A percentile compares a stretch with the other conserved stretches of the same genome.
Evolutionary conservation across 2,888 invertebrate species (phyloP).

Genomic region (Leucoptera coffeella): DNA sequence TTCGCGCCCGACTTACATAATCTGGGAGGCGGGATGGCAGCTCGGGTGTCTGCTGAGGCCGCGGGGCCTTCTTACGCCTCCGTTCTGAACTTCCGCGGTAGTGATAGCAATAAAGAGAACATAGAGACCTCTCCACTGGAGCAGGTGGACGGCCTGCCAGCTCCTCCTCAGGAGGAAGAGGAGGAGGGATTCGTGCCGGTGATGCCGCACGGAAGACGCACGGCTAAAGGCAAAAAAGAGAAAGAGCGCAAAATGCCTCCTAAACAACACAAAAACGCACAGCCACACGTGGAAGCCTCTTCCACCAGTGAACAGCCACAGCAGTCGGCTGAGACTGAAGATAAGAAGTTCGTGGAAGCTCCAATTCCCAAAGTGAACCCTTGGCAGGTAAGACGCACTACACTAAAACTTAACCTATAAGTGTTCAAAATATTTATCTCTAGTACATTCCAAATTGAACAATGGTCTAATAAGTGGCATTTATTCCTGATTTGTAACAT

Average conservation of each 20-base stretch:
- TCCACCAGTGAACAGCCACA: constrained; percentile 22
- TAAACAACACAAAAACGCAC: constrained; percentile 27
- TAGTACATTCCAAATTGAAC: too few relatives aligned
- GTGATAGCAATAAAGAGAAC: constrained; percentile 58
- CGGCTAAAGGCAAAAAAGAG: constrained; percentile 31
- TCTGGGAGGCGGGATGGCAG: constrained; percentile 48
- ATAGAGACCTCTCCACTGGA: constrained; percentile 32
- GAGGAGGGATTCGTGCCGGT: constrained; percentile 48
- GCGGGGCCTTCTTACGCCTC: constrained; percentile 67
- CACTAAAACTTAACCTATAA: too few relatives aligned
- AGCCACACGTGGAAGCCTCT: constrained; percentile 20
- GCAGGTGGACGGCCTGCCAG: constrained; percentile 27
- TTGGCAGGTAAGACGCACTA: constrained; percentile 79
- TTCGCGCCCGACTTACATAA: constrained; percentile 51
- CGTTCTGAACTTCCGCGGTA: constrained; percentile 58
- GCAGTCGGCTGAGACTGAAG: constrained; percentile 33
- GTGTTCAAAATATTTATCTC: too few relatives aligned
- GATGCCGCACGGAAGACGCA: constrained; percentile 35
- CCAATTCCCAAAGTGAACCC: constrained; percentile 88
- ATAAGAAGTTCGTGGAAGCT: constrained; percentile 82
- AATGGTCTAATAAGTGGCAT: too few relatives aligned
- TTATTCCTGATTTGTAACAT: too few relatives aligned
- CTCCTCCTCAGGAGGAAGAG: constrained; percentile 28
- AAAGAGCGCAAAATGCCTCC: constrained; percentile 31
- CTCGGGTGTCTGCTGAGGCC: constrained; percentile 45